Conservation (phyloP, 2,113 vertebrate species). For the Brienomyrus longianalis region DNA sequence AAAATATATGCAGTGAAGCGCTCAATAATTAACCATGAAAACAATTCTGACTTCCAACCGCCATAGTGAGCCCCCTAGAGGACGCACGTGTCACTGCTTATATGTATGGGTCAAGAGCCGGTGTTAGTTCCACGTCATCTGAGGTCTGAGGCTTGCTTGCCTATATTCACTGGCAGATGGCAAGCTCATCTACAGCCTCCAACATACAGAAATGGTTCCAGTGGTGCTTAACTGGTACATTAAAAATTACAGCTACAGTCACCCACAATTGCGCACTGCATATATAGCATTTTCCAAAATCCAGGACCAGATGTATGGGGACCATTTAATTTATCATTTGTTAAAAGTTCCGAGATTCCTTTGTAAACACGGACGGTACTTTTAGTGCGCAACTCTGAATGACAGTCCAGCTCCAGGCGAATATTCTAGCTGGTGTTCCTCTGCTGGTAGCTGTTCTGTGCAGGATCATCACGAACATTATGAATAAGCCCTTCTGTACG, state of each 20-base stretch:
- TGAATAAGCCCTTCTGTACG: background rate
- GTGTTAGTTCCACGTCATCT: background rate
- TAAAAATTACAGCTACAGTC: background rate
- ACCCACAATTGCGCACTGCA: background rate
- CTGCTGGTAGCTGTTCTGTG: background rate
- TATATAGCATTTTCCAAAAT: background rate
- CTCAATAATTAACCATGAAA: background rate
- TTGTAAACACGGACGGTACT: background rate
- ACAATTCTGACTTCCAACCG: background rate
- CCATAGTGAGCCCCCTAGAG: background rate
- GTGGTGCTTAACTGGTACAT: background rate
- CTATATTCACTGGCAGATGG: constrained; percentile 1
- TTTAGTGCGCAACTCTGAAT: background rate
- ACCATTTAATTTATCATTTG: background rate
- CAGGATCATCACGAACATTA: background rate
- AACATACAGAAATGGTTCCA: background rate
- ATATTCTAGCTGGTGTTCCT: background rate
- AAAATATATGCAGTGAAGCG: background rate
- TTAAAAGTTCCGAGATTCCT: background rate
- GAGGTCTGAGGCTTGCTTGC: background rate
- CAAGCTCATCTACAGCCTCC: background rate
- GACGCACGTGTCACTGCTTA: background rate
- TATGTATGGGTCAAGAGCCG: background rate
- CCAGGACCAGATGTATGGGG: background rate
- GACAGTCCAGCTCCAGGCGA: background rate